Evolutionary conservation across 1,140 invertebrate genomes (phyloP).

Genomic region (Danaus melanippus): DNA sequence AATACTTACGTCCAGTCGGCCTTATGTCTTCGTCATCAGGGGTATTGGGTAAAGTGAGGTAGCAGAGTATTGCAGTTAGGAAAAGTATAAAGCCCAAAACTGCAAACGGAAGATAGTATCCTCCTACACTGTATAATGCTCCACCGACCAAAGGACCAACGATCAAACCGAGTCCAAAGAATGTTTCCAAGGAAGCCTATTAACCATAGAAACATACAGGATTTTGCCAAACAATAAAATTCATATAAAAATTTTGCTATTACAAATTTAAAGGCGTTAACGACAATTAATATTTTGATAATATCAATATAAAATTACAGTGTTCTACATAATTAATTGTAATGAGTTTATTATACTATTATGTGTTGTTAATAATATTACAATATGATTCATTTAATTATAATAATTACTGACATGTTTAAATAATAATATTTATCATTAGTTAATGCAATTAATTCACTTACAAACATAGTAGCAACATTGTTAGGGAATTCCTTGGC

Average conservation of each 20-base stretch:
- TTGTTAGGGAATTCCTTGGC: conserved; percentile 94
- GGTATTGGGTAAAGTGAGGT: conserved; percentile 80
- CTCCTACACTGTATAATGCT: conserved; percentile 83
- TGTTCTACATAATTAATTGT: no score
- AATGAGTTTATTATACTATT: no score
- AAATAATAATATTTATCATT: conserved; percentile 1
- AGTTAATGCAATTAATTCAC: conserved; percentile 21
- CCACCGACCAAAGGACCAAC: conserved; percentile 90
- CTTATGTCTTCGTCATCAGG: conserved; percentile 72
- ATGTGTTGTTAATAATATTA: no score
- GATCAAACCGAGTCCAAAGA: conserved; percentile 90
- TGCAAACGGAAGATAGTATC: conserved; percentile 90
- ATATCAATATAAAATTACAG: no score
- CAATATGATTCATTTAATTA: no score
- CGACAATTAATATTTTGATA: no score
- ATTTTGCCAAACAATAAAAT: no score
- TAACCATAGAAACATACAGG: no score
- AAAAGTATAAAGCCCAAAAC: conserved; percentile 86
- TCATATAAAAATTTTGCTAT: not conserved
- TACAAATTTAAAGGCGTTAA: no score
- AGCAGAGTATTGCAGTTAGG: conserved; percentile 81
- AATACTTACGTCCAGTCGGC: conserved; percentile 74
- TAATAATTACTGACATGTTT: not conserved
- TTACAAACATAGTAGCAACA: conserved; percentile 92
- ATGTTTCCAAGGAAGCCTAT: conserved; percentile 89